Evolutionary conservation across 2,797 vertebrate species (phyloP).

Genomic region (Acipenser oxyrinchus): DNA sequence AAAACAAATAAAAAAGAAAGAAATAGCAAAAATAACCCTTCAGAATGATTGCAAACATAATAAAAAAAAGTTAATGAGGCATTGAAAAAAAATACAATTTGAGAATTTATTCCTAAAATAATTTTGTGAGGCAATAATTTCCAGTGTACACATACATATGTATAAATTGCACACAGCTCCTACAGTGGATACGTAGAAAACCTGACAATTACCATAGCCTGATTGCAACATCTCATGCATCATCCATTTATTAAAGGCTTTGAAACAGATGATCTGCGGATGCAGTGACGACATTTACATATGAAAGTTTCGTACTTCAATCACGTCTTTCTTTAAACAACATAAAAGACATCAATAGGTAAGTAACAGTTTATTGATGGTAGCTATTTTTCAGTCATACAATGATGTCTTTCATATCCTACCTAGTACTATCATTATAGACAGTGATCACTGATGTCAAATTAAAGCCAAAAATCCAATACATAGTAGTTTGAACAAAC

Average conservation of each 20-base stretch:
- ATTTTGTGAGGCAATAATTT: too few relatives aligned
- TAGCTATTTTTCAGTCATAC: not conserved
- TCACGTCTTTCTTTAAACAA: not conserved
- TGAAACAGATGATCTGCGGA: not conserved
- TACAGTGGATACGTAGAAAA: too few relatives aligned
- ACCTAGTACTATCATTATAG: conserved; percentile 57
- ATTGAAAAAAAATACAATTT: too few relatives aligned
- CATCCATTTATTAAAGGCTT: not conserved
- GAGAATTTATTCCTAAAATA: too few relatives aligned
- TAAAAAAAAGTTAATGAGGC: too few relatives aligned
- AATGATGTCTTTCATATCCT: conserved; percentile 31
- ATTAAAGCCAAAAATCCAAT: conserved; percentile 61
- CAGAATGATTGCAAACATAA: too few relatives aligned
- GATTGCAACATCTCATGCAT: not conserved
- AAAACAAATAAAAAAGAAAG: too few relatives aligned
- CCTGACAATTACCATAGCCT: not conserved
- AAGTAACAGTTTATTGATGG: too few relatives aligned
- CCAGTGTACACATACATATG: too few relatives aligned
- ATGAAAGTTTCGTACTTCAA: not conserved
- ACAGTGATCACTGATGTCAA: conserved; percentile 55
- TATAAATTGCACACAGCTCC: too few relatives aligned
- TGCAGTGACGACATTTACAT: not conserved
- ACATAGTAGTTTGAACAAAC: conserved; percentile 45
- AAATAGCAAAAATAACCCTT: too few relatives aligned
- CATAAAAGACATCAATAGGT: too few relatives aligned